Base-by-base conservation (phyloP, 2,113 vertebrate species). In the Hyla sarda region DNA sequence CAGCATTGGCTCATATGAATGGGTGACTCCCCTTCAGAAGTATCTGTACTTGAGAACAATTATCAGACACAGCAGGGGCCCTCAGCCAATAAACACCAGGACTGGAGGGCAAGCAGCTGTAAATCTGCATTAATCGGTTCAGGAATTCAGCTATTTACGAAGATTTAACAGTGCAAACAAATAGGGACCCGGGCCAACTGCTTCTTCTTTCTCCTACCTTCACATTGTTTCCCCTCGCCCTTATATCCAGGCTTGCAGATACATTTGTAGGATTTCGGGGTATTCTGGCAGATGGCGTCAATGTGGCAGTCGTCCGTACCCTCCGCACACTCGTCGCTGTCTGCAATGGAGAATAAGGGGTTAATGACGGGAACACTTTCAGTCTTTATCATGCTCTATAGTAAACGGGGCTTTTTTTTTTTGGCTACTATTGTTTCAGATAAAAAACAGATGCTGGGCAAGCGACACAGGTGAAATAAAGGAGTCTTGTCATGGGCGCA, bases 191-290 rank as follows among this genome's bases (percentile, higher is more conserved):
- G 17, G 76, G 47, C 88, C 12, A 3, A n/a, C 50, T 54, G 72
- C 76, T 77, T 54, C 65, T 32, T 19, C 52, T n/a, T 77, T 95
- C 95, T 93, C 95, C 95, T 93, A 99, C 98, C 98, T 93, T 99
- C 97, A 0, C 98, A 99, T 65, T 97, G 96, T 81, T 95, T 95
- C 69, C 98, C 98, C 82, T 98, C 97, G 52, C 98, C 98, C 90
- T 98, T 97, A 89, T 97, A 99, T 80, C 98, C 98, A 0, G 97
- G 95, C 86, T 99, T 99, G 93, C 98, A 99, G 91, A 99, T 97
- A 91, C 98, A 99, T 90, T 97, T 98, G 94, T 96, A 99, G 88
- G 98, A 97, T 89, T 95, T 97, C 0, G 96, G 96, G 0, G 97
- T 99, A 92, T 99, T 99, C 92, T 99, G 98, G 91, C 98, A 99